Evolutionary conservation across 2,888 invertebrate genomes (phyloP), one percentile per base, ranked within the genome.

Genomic region (Dione juno): DNA sequence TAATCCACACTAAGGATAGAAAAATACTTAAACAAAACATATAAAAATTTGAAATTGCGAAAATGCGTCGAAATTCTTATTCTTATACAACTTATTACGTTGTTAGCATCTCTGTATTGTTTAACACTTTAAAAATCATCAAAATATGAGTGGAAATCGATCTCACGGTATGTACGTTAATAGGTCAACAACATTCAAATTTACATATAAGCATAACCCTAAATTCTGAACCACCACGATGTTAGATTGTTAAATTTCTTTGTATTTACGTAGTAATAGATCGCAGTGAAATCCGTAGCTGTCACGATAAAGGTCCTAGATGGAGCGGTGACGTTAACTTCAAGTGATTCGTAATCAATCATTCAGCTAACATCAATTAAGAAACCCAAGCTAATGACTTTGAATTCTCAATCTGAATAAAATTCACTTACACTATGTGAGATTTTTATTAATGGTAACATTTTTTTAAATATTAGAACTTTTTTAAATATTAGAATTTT

Each of bases 301-400:
- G 67, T 67, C 70, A 54, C 37, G 61, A 53, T 66, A 70, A 67
- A 28, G n/a, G 48, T 21, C 41, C 21, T 19, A 69, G 50, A 69
- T 66, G 64, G 57, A 61, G 73, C 70, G 74, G 75, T 64, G 66
- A 72, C 63, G 48, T 69, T 66, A 63, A 65, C 67, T 69, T 53
- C 50, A 57, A 59, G 67, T 43, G 67, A 43, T 48, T 54, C 19
- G 58, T 37, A 77, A 88, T 88, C 85, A 84, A 85, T 88, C 88
- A 87, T 83, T 77, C 84, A 80, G 84, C 82, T 84, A 76, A 77
- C 82, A 87, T 88, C 85, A 86, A 88, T 87, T 87, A 87, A 86
- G 84, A 81, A 75, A 75, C 79, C 79, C 79, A 77, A 77, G 19
- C 50, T 64, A 64, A 64, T 64, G 50, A 48, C 48, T 64, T 64